phyloP scores from a whole-genome alignment of 2,888 invertebrate genomes.

The Hoplodrina ambigua region DNA sequence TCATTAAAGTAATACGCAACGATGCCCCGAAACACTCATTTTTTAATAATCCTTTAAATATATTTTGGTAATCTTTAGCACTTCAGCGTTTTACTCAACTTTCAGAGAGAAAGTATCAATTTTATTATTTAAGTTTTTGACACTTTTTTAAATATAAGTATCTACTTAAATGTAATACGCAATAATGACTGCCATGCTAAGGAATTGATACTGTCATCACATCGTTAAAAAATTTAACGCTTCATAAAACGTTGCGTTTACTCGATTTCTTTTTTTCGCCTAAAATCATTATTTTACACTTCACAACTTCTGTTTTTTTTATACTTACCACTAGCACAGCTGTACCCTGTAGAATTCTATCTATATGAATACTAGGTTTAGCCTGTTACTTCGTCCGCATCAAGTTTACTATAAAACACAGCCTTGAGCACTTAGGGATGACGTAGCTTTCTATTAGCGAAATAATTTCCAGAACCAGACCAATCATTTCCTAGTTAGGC shows the following conservation, averaged over 20 bases:
- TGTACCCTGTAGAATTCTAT: background rate
- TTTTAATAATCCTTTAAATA: conserved; percentile 46
- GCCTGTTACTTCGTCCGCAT: too few species aligned
- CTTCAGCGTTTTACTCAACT: conserved; percentile 41
- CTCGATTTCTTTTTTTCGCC: conserved; percentile 20
- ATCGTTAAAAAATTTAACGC: conserved; percentile 34
- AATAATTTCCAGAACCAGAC: too few species aligned
- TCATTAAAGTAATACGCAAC: conserved; percentile 55
- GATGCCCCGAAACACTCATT: conserved; percentile 16
- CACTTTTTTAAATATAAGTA: conserved; percentile 27
- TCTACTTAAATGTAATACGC: conserved; percentile 4
- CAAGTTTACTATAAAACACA: too few species aligned
- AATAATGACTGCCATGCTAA: conserved; percentile 25
- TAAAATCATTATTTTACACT: conserved; percentile 3
- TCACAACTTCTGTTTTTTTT: background rate
- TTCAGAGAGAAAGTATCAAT: conserved; percentile 53
- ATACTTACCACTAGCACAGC: background rate
- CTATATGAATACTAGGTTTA: too few species aligned
- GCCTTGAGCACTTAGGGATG: too few species aligned
- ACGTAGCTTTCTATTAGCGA: too few species aligned
- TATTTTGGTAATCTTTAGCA: conserved; percentile 32
- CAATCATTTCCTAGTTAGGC: too few species aligned
- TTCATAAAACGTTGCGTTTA: conserved; percentile 38
- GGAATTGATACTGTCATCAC: conserved; percentile 17
- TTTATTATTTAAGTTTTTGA: conserved; percentile 33